A percentile compares a stretch with the other conserved stretches of the same genome.
Evolutionary conservation across 2,113 vertebrate genomes (phyloP).

Genomic region (Orientallactaga bullata): DNA sequence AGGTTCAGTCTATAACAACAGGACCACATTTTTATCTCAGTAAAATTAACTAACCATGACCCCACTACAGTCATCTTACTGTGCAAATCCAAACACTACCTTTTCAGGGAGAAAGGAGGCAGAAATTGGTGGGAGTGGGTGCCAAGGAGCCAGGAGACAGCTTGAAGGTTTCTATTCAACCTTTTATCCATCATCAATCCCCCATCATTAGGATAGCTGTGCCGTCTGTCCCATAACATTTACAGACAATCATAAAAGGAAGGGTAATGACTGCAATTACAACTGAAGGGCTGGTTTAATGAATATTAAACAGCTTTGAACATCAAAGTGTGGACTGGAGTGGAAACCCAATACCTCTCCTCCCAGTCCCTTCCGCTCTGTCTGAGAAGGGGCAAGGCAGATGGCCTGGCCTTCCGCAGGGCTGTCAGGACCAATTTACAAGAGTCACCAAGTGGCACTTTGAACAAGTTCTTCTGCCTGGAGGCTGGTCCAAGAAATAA

Average conservation of each 20-base stretch:
- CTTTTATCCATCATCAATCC: slow-evolving; percentile 71
- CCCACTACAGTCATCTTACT: neutral
- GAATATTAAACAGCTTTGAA: slow-evolving; percentile 88
- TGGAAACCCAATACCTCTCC: slow-evolving; percentile 86
- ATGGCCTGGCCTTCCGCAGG: slow-evolving; percentile 78
- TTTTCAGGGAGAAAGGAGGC: slow-evolving; percentile 65
- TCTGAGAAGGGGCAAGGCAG: slow-evolving; percentile 73
- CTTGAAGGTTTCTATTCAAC: slow-evolving; percentile 63
- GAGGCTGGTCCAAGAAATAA: slow-evolving; percentile 81
- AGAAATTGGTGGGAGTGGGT: slow-evolving; percentile 23
- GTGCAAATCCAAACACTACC: slow-evolving; percentile 47
- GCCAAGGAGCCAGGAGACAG: neutral
- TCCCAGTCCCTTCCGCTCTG: slow-evolving; percentile 74
- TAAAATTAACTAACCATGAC: slow-evolving; percentile 66
- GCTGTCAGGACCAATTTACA: slow-evolving; percentile 85
- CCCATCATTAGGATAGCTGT: slow-evolving; percentile 64
- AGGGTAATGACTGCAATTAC: slow-evolving; percentile 85
- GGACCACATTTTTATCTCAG: neutral
- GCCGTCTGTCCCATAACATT: slow-evolving; percentile 79
- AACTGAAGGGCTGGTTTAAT: slow-evolving; percentile 83
- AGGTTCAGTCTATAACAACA: neutral
- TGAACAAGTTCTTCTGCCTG: slow-evolving; percentile 83
- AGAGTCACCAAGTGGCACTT: slow-evolving; percentile 84
- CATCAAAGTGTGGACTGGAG: slow-evolving; percentile 88
- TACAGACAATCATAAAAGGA: slow-evolving; percentile 82